These are phyloP conservation scores for Antheraea mylitta DNA, from an alignment of 1,140 invertebrate genomes.

Conservation along the genomic window DNA sequence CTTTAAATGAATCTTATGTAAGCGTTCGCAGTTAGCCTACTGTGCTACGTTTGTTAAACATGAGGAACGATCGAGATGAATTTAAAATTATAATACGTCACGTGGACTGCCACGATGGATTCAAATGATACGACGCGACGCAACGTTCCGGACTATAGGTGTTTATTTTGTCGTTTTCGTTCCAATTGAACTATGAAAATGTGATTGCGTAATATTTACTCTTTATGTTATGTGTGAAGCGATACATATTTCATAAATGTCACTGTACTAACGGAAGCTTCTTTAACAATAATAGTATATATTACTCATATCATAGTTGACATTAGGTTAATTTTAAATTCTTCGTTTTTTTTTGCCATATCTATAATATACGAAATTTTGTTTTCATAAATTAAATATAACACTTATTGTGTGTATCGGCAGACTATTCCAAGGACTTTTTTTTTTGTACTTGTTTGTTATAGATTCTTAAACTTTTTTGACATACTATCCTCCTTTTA, in stretches of 20 bases:
- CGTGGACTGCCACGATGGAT: constrained; percentile 37
- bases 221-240: constrained; percentile 4
- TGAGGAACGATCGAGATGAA: constrained; percentile 6
- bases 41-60: background rate
- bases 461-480: too few relatives aligned
- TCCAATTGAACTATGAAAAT: constrained; percentile 14
- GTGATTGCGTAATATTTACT: constrained; percentile 26
- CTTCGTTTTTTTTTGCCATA: too few relatives aligned
- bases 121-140: background rate
- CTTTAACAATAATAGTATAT: constrained; percentile 10
- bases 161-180: too few relatives aligned
- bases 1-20: background rate
- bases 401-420: too few relatives aligned
- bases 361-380: too few relatives aligned
- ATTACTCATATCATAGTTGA: too few relatives aligned
- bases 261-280: constrained; percentile 19
- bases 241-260: constrained; percentile 27
- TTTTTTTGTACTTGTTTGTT: too few relatives aligned
- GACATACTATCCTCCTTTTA: too few relatives aligned
- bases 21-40: background rate
- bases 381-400: too few relatives aligned
- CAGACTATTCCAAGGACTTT: too few relatives aligned
- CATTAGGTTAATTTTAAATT: too few relatives aligned
- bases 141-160: too few relatives aligned
- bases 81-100: constrained; percentile 47